These are phyloP conservation scores for Notolepis coatsorum DNA, from an alignment of 2,797 vertebrate genomes.

Conservation along the genomic window DNA sequence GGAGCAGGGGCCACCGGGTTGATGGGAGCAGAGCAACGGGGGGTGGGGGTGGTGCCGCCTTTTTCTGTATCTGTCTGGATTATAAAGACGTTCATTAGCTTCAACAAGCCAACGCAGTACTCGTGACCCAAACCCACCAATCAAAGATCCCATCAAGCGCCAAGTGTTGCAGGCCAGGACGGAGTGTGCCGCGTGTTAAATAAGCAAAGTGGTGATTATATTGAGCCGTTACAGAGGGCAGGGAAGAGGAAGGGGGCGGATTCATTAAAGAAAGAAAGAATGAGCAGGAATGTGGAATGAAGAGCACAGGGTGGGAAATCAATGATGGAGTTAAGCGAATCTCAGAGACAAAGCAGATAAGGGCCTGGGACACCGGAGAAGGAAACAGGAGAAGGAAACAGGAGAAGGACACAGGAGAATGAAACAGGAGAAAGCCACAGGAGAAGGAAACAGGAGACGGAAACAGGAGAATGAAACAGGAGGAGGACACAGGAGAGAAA, in stretches of 20 bases:
- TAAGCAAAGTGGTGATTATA: slow-evolving; percentile 6
- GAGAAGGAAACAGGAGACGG: too few relatives aligned
- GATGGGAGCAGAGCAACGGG: neutral
- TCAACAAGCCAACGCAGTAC: neutral
- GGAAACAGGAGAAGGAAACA: too few relatives aligned
- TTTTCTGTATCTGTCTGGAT: slow-evolving; percentile 28
- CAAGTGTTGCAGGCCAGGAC: neutral
- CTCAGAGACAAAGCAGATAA: too few relatives aligned
- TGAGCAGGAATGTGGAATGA: neutral
- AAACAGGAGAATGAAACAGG: too few relatives aligned
- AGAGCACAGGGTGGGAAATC: slow-evolving; percentile 6
- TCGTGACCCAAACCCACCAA: slow-evolving; percentile 15
- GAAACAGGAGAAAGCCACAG: too few relatives aligned
- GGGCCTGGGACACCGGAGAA: too few relatives aligned
- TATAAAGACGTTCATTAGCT: slow-evolving; percentile 36
- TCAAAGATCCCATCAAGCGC: slow-evolving; percentile 21
- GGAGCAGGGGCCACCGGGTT: slow-evolving; percentile 3
- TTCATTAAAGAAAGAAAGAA: neutral
- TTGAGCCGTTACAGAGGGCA: neutral
- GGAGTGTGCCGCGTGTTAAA: slow-evolving; percentile 13
- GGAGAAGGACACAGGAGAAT: too few relatives aligned
- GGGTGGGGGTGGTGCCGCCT: neutral
- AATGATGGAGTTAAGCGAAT: slow-evolving; percentile 6
- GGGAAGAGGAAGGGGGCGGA: neutral
- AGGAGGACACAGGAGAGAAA: too few relatives aligned